Conservation (phyloP, 2,888 invertebrate species). For the Rhamnusium bicolor region DNA sequence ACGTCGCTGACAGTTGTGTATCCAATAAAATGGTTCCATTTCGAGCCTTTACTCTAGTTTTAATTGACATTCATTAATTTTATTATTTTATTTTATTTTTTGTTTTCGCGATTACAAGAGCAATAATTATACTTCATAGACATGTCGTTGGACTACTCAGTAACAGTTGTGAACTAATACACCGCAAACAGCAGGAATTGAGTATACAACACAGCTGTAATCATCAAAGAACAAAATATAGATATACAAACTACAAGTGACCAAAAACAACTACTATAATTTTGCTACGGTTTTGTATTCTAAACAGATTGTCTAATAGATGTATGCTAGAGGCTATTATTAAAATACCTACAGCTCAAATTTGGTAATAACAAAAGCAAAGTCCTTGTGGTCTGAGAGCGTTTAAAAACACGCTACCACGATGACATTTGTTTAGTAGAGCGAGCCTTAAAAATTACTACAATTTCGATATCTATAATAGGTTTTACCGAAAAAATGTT, state of each 20-base stretch:
- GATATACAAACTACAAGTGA: not conserved
- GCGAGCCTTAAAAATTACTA: not conserved
- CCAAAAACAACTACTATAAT: conserved; percentile 4
- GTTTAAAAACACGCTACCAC: conserved; percentile 1
- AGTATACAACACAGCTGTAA: not conserved
- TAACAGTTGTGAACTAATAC: not conserved
- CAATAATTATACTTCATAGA: too few relatives aligned
- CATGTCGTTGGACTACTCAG: not conserved
- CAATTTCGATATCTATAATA: conserved; percentile 17
- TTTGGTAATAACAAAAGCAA: not conserved
- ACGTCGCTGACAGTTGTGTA: too few relatives aligned
- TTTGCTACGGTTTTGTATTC: not conserved
- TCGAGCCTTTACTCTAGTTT: too few relatives aligned
- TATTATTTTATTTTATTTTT: too few relatives aligned
- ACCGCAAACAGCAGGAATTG: not conserved
- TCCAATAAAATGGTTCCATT: too few relatives aligned
- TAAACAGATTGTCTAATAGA: conserved; percentile 9
- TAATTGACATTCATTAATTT: too few relatives aligned
- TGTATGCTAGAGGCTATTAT: not conserved
- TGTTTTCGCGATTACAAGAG: too few relatives aligned
- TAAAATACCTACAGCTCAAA: not conserved
- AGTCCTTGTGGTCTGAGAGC: not conserved
- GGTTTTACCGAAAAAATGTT: not conserved
- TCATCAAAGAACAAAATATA: conserved; percentile 3
- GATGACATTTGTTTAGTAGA: conserved; percentile 18